A percentile compares a stretch with the other conserved stretches of the same genome.
Conservation (phyloP, 2,113 vertebrate genomes). For the Formicarius rufipectus region DNA sequence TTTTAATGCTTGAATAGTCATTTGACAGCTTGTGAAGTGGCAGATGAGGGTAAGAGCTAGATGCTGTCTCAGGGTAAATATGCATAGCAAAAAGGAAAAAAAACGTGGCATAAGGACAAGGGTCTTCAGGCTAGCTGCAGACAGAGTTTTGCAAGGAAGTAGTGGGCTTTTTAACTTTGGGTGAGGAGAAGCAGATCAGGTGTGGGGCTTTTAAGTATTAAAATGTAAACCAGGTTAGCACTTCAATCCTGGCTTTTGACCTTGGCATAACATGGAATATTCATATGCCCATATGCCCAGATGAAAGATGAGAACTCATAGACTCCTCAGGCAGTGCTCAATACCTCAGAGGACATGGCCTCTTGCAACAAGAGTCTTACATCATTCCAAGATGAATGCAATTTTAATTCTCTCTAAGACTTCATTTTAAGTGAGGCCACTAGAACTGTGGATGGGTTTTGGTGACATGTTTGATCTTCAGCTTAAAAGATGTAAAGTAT, state of each 20-base stretch:
- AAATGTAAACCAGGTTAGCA: slow-evolving; percentile 24
- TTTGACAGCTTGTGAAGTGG: slow-evolving; percentile 46
- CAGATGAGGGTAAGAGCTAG: slow-evolving; percentile 46
- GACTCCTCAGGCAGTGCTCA: background rate
- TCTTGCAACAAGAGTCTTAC: slow-evolving; percentile 6
- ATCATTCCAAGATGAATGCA: background rate
- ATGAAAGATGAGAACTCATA: slow-evolving; percentile 7
- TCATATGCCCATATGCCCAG: background rate
- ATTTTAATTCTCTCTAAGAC: slow-evolving; percentile 19
- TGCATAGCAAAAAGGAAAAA: background rate
- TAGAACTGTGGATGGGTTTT: background rate
- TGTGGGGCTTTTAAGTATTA: slow-evolving; percentile 1
- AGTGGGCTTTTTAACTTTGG: background rate
- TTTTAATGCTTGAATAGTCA: slow-evolving; percentile 46
- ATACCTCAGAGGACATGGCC: background rate
- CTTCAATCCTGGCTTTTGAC: slow-evolving; percentile 33
- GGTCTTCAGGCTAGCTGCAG: background rate
- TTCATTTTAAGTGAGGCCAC: slow-evolving; percentile 1
- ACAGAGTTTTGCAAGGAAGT: background rate
- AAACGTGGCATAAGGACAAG: background rate
- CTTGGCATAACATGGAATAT: slow-evolving; percentile 35
- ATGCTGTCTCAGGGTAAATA: slow-evolving; percentile 46
- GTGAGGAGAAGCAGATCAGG: background rate
- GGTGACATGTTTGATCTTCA: background rate
- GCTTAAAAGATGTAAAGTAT: background rate